A percentile compares a stretch with the other conserved stretches of the same genome.
Conservation (phyloP, 2,888 invertebrate species). For the Hyalella azteca region DNA sequence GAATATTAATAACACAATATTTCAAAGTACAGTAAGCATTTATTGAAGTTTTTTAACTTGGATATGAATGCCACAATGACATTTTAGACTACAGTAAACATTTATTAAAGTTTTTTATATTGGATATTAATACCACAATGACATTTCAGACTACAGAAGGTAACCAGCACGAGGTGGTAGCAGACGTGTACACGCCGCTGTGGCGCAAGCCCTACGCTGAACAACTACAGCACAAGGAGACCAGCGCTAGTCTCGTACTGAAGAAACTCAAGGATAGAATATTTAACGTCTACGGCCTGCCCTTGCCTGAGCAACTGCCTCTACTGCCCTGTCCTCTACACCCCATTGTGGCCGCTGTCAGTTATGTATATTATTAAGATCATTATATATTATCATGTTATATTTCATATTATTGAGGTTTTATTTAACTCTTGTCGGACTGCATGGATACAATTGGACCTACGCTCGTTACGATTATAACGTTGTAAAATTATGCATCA, state of each 20-base stretch:
- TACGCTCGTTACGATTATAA: not conserved
- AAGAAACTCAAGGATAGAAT: not conserved
- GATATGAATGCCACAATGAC: too few relatives aligned
- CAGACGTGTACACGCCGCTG: conserved; percentile 63
- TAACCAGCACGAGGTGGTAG: conserved; percentile 38
- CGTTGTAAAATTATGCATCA: not conserved
- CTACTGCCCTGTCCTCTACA: conserved; percentile 60
- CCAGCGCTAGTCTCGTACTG: not conserved
- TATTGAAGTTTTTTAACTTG: too few relatives aligned
- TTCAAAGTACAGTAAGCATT: too few relatives aligned
- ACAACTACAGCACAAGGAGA: not conserved
- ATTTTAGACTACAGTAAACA: too few relatives aligned
- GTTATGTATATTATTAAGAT: too few relatives aligned
- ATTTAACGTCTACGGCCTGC: not conserved
- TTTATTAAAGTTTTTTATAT: too few relatives aligned
- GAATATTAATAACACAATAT: too few relatives aligned
- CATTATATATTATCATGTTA: not conserved
- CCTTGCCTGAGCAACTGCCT: not conserved
- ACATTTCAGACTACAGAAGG: too few relatives aligned
- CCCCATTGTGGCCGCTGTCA: conserved; percentile 61
- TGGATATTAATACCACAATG: too few relatives aligned
- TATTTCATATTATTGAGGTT: not conserved
- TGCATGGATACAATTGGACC: not conserved
- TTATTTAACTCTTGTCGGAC: not conserved
- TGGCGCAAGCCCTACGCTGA: conserved; percentile 61